Conservation (phyloP, 2,888 invertebrate species). For the Pammene aurita region DNA sequence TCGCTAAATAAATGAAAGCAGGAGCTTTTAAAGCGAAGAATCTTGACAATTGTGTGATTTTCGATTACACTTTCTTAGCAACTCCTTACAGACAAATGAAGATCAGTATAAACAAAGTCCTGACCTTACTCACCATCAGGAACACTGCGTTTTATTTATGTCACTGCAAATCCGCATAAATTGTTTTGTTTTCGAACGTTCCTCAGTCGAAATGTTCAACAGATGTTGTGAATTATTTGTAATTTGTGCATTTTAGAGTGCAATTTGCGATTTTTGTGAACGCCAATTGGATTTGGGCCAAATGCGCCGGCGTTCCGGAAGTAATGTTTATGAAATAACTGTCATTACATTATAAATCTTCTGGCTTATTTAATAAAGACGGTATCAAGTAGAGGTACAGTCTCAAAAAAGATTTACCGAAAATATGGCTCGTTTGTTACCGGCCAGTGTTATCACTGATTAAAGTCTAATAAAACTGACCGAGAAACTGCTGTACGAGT, state of each 20-base stretch:
- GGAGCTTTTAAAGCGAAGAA: too few relatives aligned
- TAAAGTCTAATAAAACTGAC: too few relatives aligned
- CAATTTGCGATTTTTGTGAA: constrained; percentile 8
- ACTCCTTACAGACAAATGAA: background rate
- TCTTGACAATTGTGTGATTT: too few relatives aligned
- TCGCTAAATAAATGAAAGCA: too few relatives aligned
- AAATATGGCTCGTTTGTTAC: too few relatives aligned
- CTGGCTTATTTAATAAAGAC: background rate
- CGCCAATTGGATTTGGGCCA: constrained; percentile 9
- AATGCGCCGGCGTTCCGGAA: constrained; percentile 9
- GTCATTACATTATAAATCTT: constrained; percentile 3
- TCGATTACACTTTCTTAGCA: too few relatives aligned
- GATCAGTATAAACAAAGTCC: background rate
- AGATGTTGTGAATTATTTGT: constrained; percentile 6
- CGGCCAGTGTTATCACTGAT: too few relatives aligned
- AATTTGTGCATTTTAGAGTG: constrained; percentile 15
- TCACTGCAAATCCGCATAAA: background rate
- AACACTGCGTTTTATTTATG: background rate
- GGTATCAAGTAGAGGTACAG: too few relatives aligned
- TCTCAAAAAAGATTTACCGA: too few relatives aligned
- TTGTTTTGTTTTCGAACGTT: constrained; percentile 14
- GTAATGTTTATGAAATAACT: background rate
- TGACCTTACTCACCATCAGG: constrained; percentile 3
- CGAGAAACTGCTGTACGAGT: too few relatives aligned
- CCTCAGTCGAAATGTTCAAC: constrained; percentile 3